phyloP scores from a whole-genome alignment of 2,888 invertebrate species.

The Tinea pellionella region DNA sequence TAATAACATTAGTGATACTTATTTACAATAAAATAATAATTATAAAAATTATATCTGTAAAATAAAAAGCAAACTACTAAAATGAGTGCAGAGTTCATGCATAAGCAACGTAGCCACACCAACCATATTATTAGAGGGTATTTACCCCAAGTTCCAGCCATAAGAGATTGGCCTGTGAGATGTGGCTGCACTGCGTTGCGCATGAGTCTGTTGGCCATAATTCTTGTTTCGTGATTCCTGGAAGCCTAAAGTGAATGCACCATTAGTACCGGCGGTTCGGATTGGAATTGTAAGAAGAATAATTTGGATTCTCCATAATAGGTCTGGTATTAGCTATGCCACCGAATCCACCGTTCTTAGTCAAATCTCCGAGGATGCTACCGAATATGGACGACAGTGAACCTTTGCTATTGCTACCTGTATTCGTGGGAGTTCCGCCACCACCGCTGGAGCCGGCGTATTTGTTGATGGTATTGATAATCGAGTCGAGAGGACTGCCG shows the following conservation, averaged over 20 bases:
- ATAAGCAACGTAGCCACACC: constrained; percentile 13
- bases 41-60: background rate
- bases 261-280: constrained; percentile 31
- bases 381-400: constrained; percentile 47
- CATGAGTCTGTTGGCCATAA: constrained; percentile 38
- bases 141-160: constrained; percentile 65
- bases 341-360: constrained; percentile 40
- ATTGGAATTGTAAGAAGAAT: constrained; percentile 40
- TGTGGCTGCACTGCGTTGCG: constrained; percentile 35
- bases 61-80: background rate
- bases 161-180: constrained; percentile 47
- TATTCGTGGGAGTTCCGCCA: constrained; percentile 20
- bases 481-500: constrained; percentile 35
- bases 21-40: background rate
- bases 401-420: constrained; percentile 15
- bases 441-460: constrained; percentile 30
- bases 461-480: constrained; percentile 38
- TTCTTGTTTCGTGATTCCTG: constrained; percentile 42
- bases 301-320: constrained; percentile 55
- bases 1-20: no score
- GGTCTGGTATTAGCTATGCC: constrained; percentile 54
- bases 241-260: constrained; percentile 53
- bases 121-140: constrained; percentile 18
- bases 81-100: constrained; percentile 11
- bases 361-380: constrained; percentile 44